Percentiles rank a stretch among this genome's conserved stretches.
phyloP scores from a whole-genome alignment of 2,113 vertebrate genomes.

The Ginglymostoma cirratum region DNA sequence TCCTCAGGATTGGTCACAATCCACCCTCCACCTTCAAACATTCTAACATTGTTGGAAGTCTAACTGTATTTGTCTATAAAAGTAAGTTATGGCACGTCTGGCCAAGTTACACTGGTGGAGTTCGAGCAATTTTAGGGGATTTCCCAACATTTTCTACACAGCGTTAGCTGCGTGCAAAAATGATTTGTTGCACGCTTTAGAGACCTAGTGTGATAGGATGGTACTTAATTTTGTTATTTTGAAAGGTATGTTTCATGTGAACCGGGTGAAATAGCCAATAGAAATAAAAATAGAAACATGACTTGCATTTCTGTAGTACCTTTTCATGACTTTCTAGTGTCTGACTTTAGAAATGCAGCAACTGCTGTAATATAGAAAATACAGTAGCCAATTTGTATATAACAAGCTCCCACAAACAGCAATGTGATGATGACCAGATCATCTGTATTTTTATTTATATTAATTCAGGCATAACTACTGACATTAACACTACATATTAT shows the following conservation, averaged over 20 bases:
- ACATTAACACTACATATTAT: not conserved
- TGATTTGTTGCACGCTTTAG: not conserved
- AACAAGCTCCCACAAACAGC: not conserved
- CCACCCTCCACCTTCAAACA: not conserved
- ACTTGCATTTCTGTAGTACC: too few relatives aligned
- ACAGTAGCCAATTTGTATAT: not conserved
- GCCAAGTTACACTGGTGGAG: not conserved
- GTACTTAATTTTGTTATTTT: not conserved
- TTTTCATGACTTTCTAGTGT: not conserved
- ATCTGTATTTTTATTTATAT: not conserved
- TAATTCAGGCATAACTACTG: not conserved
- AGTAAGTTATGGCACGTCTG: not conserved
- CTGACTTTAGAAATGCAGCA: not conserved
- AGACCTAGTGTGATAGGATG: not conserved
- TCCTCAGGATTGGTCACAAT: not conserved
- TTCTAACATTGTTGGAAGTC: not conserved
- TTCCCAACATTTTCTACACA: not conserved
- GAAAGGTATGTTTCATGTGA: not conserved
- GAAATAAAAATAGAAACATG: not conserved
- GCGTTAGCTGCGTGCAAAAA: not conserved
- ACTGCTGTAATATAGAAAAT: not conserved
- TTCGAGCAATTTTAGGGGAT: not conserved
- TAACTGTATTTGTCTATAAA: not conserved
- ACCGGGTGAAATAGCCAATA: not conserved
- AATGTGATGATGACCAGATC: not conserved